Evolutionary conservation across 2,113 vertebrate genomes (phyloP).

Genomic region (Atrichornis clamosus): DNA sequence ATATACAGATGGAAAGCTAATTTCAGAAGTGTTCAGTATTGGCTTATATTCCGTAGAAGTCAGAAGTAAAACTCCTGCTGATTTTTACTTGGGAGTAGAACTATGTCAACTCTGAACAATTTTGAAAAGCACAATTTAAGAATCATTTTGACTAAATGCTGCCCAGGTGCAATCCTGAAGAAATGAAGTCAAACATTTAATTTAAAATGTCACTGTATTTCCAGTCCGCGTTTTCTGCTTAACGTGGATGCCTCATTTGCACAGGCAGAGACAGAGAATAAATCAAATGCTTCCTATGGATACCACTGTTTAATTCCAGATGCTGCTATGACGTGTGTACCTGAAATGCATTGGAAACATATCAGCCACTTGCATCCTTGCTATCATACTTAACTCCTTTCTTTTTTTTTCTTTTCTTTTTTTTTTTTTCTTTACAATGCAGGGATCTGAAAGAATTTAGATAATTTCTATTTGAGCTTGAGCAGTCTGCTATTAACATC

Average conservation of each 20-base stretch:
- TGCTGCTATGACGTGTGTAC: background rate
- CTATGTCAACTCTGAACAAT: background rate
- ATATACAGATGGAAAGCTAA: conserved; percentile 40
- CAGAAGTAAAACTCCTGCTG: conserved; percentile 27
- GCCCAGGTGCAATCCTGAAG: background rate
- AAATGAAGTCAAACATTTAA: background rate
- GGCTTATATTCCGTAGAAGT: conserved; percentile 19
- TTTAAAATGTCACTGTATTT: background rate
- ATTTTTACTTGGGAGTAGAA: conserved; percentile 16
- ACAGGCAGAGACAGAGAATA: background rate
- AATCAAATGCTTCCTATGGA: background rate
- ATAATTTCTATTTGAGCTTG: background rate
- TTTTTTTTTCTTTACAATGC: background rate
- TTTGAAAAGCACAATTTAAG: conserved; percentile 16
- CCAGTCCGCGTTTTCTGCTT: background rate
- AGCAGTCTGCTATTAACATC: background rate
- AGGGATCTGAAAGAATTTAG: background rate
- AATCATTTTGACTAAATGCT: background rate
- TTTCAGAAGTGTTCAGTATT: conserved; percentile 29
- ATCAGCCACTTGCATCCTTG: background rate
- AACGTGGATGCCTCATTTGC: background rate
- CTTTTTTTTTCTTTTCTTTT: background rate
- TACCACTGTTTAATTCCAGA: background rate
- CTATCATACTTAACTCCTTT: background rate
- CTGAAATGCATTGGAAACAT: background rate